Percentiles rank a stretch among this genome's conserved stretches.
phyloP scores from a whole-genome alignment of 1,140 invertebrate genomes.

The Sesamia nonagrioides region DNA sequence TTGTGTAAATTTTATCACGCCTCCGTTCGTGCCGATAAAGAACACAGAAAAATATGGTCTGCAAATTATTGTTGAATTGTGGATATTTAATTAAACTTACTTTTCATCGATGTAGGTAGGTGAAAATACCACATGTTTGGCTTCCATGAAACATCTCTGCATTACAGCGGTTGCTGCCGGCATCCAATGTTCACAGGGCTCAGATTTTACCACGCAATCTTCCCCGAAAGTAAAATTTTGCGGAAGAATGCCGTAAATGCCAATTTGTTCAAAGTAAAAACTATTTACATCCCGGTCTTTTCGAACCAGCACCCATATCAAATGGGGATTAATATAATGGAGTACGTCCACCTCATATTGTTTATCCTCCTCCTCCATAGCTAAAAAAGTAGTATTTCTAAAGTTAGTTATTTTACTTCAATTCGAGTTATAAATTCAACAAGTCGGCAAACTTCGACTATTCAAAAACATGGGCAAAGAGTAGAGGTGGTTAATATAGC shows the following conservation, averaged over 20 bases:
- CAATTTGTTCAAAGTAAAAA: constrained; percentile 75
- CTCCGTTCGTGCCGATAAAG: too few species aligned
- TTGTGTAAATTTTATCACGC: too few species aligned
- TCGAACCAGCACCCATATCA: constrained; percentile 74
- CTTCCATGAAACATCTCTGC: constrained; percentile 58
- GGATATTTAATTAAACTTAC: constrained; percentile 54
- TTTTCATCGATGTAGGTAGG: constrained; percentile 69
- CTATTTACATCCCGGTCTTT: constrained; percentile 46
- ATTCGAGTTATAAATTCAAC: background rate
- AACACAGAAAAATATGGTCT: background rate
- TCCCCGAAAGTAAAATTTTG: constrained; percentile 62
- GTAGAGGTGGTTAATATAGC: too few species aligned
- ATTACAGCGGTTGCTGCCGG: constrained; percentile 60
- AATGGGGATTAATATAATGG: constrained; percentile 73
- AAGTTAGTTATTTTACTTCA: constrained; percentile 1
- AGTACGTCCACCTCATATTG: constrained; percentile 72
- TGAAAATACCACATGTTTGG: constrained; percentile 66
- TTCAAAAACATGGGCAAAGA: background rate
- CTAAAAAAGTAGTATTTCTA: background rate
- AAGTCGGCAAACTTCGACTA: constrained; percentile 3
- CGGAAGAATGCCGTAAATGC: constrained; percentile 75
- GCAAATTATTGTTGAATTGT: background rate
- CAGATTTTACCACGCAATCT: constrained; percentile 50
- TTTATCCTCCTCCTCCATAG: constrained; percentile 65
- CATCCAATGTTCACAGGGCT: constrained; percentile 64